Percentiles rank a stretch among this genome's conserved stretches.
Conservation (phyloP, 1,140 invertebrate species). For the Drosophila sp. region DNA sequence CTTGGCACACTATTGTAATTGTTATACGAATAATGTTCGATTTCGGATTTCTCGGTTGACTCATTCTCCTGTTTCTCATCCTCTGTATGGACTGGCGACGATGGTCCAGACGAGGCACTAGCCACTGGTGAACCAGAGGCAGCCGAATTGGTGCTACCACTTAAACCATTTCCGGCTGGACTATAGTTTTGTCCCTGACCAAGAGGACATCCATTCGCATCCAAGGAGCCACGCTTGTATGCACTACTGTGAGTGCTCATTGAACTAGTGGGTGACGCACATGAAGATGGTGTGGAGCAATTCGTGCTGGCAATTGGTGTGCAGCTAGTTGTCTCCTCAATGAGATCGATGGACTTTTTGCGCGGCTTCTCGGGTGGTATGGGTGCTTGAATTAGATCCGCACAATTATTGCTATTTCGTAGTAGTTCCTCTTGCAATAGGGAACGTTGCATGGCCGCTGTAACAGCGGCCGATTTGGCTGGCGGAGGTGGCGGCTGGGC, state of each 20-base stretch:
- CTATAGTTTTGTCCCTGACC: conserved; percentile 19
- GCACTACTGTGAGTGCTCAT: conserved; percentile 46
- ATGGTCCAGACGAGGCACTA: conserved; percentile 83
- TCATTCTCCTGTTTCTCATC: conserved; percentile 85
- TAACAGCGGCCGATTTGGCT: conserved; percentile 75
- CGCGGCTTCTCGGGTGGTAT: conserved; percentile 77
- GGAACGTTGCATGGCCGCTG: conserved; percentile 70
- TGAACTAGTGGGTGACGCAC: conserved; percentile 61
- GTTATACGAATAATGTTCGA: conserved; percentile 48
- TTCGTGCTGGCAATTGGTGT: conserved; percentile 6
- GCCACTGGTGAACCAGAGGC: conserved; percentile 72
- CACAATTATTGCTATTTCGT: conserved; percentile 13
- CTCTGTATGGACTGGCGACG: conserved; percentile 84
- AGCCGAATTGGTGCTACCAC: conserved; percentile 71
- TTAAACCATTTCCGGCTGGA: conserved; percentile 44
- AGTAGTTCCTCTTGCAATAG: conserved; percentile 61
- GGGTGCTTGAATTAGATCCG: conserved; percentile 43
- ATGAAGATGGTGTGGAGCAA: conserved; percentile 58
- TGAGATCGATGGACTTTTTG: conserved; percentile 79
- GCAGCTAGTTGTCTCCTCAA: conserved; percentile 58
- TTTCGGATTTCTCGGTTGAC: conserved; percentile 84
- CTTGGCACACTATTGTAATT: conserved; percentile 68
- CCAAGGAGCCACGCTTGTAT: conserved; percentile 68
- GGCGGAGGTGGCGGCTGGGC: conserved; percentile 71
- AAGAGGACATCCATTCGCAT: conserved; percentile 28